Evolutionary conservation across 2,888 invertebrate species (phyloP), one percentile per base, ranked within the genome.

Genomic region (Caenorhabditis sp.): DNA sequence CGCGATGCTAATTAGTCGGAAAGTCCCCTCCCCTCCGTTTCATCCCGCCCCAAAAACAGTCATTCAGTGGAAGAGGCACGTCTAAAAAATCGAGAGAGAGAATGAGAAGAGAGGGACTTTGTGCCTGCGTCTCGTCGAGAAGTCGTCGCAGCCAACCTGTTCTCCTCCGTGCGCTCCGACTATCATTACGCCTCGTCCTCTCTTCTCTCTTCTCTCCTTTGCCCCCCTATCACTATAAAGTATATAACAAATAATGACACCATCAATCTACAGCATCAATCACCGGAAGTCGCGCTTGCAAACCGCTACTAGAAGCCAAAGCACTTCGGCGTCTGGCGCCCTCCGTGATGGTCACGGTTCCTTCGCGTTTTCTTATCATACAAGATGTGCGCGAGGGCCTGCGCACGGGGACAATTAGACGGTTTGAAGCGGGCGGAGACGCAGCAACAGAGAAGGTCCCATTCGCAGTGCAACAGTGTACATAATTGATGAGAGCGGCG

Each of bases 281-380:
- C 77, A 69, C 77, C 77, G 77, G 77, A 77, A 77, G 77, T 77
- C 77, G 69, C 76, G 76, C 77, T 77, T 77, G 77, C 69, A 77
- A 77, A 69, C 77, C 77, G 69, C 77, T 64, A 64, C 77, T 64
- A 77, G 69, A 77, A 77, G 69, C 62, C 77, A 62, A 55, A 76
- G 72, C 72, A 72, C 67, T 67, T 61, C 37, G 50, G 13, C 51
- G 65, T 76, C 76, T 76, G 61, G 15, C 61, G 20, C 53, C 20
- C 76, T 67, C 65, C 50, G 28, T 15, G 26, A 32, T 71, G 35
- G 40, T 20, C 55, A 13, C 37, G 35, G 26, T 68, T 65, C 35
- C 65, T 61, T n/a, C n/a, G n/a, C 32, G 22, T 11, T 35, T 24
- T n/a, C 55, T 76, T 76, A 65, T 61, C 67, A 61, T 61, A 65